phyloP scores from a whole-genome alignment of 1,140 invertebrate species.

The Pseudachorutes palmiensis region DNA sequence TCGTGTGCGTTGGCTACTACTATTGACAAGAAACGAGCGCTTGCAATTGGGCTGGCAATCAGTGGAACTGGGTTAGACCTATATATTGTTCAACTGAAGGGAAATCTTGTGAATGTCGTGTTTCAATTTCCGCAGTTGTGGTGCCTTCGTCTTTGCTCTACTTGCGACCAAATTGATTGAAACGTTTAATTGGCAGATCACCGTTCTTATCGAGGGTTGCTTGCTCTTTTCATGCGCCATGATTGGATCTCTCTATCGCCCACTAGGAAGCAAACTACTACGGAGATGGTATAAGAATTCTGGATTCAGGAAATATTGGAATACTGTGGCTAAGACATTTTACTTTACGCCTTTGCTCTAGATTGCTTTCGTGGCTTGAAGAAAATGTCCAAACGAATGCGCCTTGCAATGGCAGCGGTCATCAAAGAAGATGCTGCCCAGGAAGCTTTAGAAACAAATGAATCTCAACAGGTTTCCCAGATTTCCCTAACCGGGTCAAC shows the following conservation, averaged over 20 bases:
- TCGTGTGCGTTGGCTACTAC: conserved; percentile 56
- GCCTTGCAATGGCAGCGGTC: background rate
- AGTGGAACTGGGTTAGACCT: conserved; percentile 44
- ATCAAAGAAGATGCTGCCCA: background rate
- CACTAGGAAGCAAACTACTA: background rate
- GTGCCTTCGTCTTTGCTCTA: background rate
- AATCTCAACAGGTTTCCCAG: no score
- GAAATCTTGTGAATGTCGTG: background rate
- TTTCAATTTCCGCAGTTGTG: background rate
- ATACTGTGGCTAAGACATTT: no score
- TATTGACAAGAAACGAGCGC: conserved; percentile 53
- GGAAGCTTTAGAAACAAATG: no score
- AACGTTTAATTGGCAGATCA: background rate
- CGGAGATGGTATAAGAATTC: background rate
- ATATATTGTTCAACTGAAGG: no score
- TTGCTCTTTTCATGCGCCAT: background rate
- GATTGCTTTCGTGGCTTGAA: background rate
- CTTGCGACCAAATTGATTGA: background rate
- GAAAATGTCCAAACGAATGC: background rate
- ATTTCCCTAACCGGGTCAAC: background rate
- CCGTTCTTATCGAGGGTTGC: background rate
- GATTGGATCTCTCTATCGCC: background rate
- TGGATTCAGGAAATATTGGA: no score
- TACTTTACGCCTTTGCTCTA: background rate
- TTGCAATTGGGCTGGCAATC: conserved; percentile 56